Conservation (phyloP, 2,113 vertebrate genomes). For the Naja naja region DNA sequence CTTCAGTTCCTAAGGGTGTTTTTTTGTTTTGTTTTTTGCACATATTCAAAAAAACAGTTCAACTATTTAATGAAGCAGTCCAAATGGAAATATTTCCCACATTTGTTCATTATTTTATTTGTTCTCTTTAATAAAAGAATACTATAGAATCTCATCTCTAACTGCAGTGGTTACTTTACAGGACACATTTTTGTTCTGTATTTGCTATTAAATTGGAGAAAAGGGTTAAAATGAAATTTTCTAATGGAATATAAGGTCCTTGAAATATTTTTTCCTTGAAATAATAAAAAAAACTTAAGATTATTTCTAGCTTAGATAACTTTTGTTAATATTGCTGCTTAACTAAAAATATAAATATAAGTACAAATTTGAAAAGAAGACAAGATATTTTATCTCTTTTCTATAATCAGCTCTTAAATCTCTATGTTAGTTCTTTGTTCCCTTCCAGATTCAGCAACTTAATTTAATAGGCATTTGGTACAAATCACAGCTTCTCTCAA, state of each 20-base stretch:
- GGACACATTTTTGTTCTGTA: neutral
- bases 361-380: neutral
- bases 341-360: neutral
- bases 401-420: neutral
- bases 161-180: neutral
- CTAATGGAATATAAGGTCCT: neutral
- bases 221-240: neutral
- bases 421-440: neutral
- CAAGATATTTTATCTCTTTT: no score
- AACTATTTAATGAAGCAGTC: neutral
- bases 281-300: neutral
- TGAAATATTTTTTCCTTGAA: neutral
- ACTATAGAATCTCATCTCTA: neutral
- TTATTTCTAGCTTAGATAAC: neutral
- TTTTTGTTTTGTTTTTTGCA: neutral
- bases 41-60: neutral
- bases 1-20: neutral
- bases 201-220: neutral
- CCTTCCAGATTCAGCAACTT: neutral
- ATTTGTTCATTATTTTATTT: neutral
- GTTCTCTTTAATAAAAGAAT: slow-evolving; percentile 2
- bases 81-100: neutral
- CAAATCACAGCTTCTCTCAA: neutral
- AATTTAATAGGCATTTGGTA: neutral
- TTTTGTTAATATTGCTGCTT: neutral